Conservation (phyloP, 2,797 vertebrate genomes). For the Spondyliosoma cantharus region DNA sequence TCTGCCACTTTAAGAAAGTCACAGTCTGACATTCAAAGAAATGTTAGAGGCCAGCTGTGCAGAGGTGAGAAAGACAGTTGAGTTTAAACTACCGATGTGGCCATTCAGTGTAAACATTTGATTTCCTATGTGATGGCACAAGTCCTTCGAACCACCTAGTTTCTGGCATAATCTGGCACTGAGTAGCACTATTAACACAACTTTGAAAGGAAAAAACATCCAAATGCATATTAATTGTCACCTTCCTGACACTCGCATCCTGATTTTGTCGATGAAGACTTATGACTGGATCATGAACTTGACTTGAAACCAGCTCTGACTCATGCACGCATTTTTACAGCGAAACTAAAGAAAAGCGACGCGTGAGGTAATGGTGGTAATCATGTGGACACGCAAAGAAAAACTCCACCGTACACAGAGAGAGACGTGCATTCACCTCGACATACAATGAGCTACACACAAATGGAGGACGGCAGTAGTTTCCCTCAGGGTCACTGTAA, state of each 20-base stretch:
- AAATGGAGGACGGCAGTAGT: neutral
- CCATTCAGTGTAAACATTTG: too few relatives aligned
- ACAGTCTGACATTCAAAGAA: too few relatives aligned
- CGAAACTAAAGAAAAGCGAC: neutral
- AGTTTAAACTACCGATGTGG: too few relatives aligned
- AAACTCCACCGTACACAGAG: neutral
- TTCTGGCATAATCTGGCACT: too few relatives aligned
- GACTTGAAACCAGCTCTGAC: neutral
- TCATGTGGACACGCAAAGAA: constrained; percentile 2
- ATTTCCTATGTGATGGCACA: too few relatives aligned
- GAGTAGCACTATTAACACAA: neutral
- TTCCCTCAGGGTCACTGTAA: constrained; percentile 30
- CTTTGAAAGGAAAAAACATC: neutral
- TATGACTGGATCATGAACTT: neutral
- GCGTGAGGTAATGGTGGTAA: neutral
- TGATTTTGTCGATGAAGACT: neutral
- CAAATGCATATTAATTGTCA: neutral
- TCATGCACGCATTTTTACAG: neutral
- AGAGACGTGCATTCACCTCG: constrained; percentile 1
- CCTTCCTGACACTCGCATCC: neutral
- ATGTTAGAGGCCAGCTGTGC: too few relatives aligned
- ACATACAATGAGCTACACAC: neutral
- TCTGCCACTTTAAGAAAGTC: too few relatives aligned
- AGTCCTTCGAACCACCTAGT: neutral
- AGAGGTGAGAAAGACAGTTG: too few relatives aligned